A percentile compares a stretch with the other conserved stretches of the same genome.
Evolutionary conservation across 2,113 vertebrate species (phyloP).

Genomic region (Neopipo cinnamomea): DNA sequence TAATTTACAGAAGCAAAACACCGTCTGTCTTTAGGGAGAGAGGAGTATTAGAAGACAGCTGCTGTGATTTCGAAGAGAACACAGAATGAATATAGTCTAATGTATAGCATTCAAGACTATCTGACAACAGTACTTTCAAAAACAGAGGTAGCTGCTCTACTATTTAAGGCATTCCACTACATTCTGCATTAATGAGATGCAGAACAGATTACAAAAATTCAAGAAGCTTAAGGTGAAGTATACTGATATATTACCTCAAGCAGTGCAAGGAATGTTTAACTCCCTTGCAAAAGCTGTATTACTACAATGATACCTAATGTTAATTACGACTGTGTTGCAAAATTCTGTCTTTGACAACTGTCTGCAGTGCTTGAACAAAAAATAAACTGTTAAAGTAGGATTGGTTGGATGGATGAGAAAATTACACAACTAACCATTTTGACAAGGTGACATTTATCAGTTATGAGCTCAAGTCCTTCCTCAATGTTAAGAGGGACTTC

Average conservation of each 20-base stretch:
- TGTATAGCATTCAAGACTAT: neutral
- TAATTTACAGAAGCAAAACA: neutral
- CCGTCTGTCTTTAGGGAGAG: neutral
- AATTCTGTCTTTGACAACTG: neutral
- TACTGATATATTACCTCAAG: neutral
- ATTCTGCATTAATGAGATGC: neutral
- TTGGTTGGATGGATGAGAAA: neutral
- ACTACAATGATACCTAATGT: neutral
- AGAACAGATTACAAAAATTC: neutral
- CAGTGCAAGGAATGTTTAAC: neutral
- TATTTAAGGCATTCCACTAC: neutral
- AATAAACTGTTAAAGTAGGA: neutral
- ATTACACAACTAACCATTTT: neutral
- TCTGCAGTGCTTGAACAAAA: neutral
- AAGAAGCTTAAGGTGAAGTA: neutral
- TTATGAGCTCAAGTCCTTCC: neutral
- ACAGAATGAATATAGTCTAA: neutral
- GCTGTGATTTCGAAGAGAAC: neutral
- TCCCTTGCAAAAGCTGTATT: neutral
- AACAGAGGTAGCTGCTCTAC: neutral
- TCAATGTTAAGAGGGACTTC: neutral
- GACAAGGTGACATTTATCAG: neutral
- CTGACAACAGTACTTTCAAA: neutral
- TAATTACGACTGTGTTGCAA: neutral
- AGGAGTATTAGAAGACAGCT: neutral